These are phyloP conservation scores for Drosophila bocki DNA, from an alignment of 1,140 invertebrate genomes.

Conservation along the genomic window DNA sequence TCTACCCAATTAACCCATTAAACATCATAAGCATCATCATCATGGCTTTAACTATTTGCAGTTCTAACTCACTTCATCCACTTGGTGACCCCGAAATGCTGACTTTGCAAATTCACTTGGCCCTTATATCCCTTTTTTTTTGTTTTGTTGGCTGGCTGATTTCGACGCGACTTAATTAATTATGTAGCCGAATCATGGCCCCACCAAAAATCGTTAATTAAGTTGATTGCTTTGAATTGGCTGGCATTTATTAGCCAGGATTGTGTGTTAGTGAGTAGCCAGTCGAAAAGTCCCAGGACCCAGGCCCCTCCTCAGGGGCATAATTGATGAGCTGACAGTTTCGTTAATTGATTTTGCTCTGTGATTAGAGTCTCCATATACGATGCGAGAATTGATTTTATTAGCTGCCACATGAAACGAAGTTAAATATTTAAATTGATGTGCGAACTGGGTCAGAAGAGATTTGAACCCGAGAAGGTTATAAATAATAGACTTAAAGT, in stretches of 20 bases:
- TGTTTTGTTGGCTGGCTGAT: slow-evolving; percentile 25
- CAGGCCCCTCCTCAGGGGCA: slow-evolving; percentile 7
- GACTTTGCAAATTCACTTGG: slow-evolving; percentile 19
- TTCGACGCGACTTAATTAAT: slow-evolving; percentile 68
- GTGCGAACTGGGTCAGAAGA: slow-evolving; percentile 32
- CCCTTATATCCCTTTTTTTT: slow-evolving; percentile 20
- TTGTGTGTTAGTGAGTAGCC: slow-evolving; percentile 53
- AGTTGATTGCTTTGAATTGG: slow-evolving; percentile 79
- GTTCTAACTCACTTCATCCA: neutral
- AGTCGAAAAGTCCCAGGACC: slow-evolving; percentile 53
- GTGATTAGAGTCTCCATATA: slow-evolving; percentile 41
- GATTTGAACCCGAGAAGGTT: neutral
- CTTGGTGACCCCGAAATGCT: slow-evolving; percentile 33
- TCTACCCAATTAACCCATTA: neutral
- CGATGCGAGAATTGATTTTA: slow-evolving; percentile 65
- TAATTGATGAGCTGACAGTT: slow-evolving; percentile 75
- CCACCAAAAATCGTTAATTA: slow-evolving; percentile 78
- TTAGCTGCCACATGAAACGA: slow-evolving; percentile 57
- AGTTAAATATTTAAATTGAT: slow-evolving; percentile 66
- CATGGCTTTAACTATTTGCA: slow-evolving; percentile 19
- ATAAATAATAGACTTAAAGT: slow-evolving; percentile 25
- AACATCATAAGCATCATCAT: slow-evolving; percentile 11
- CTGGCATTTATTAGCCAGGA: slow-evolving; percentile 76
- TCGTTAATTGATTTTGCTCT: slow-evolving; percentile 75
- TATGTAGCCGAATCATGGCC: slow-evolving; percentile 68